These are phyloP conservation scores for Thunnus albacares DNA, from an alignment of 2,797 vertebrate genomes.

Conservation along the genomic window DNA sequence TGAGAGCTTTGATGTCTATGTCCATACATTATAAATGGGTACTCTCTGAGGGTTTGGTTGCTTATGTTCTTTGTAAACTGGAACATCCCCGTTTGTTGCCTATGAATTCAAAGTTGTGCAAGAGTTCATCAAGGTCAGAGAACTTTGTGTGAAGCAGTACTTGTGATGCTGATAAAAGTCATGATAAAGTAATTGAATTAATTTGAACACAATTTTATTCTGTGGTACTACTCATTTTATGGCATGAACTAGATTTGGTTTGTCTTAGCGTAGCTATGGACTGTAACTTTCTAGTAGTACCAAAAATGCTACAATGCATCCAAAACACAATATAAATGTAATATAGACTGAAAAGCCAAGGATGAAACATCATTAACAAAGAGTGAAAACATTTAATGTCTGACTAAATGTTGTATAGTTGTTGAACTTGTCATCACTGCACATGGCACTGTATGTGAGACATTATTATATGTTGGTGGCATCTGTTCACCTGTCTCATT, in stretches of 20 bases:
- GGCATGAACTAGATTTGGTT: background rate
- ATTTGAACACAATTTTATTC: constrained; percentile 1
- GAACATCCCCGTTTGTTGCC: constrained; percentile 38
- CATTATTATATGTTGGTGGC: background rate
- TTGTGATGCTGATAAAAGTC: background rate
- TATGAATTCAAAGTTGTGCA: constrained; percentile 4
- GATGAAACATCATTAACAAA: background rate
- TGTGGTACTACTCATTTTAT: background rate
- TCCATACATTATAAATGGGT: constrained; percentile 55
- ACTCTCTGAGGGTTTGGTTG: constrained; percentile 22
- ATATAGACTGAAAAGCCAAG: background rate
- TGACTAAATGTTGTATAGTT: background rate
- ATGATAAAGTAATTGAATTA: background rate
- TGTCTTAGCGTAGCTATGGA: background rate
- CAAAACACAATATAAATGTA: background rate
- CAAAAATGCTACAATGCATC: background rate
- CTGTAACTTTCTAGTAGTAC: background rate
- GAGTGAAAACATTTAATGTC: background rate
- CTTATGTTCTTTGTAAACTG: constrained; percentile 28
- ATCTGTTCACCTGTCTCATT: constrained; percentile 5
- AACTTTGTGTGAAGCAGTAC: background rate
- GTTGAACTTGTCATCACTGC: background rate
- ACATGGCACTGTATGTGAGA: background rate
- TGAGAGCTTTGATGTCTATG: constrained; percentile 49
- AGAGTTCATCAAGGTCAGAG: background rate